Conservation (phyloP, 2,888 invertebrate genomes). For the Cheilosia grossa region DNA sequence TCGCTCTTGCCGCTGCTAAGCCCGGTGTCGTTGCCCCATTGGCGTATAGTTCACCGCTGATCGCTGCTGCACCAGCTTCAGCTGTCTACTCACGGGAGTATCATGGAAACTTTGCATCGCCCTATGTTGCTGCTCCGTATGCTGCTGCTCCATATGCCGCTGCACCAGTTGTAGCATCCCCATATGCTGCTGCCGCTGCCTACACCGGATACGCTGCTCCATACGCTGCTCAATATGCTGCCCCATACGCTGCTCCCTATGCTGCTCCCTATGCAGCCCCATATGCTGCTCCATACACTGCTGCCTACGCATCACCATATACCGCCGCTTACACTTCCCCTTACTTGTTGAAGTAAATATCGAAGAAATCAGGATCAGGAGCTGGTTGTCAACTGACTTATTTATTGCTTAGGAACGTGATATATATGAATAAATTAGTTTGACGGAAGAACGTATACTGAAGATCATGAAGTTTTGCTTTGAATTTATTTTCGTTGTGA, state of each 20-base stretch:
- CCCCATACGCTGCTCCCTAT: conserved; percentile 85
- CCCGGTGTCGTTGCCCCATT: conserved; percentile 80
- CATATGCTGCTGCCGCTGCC: conserved; percentile 76
- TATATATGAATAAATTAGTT: conserved; percentile 43
- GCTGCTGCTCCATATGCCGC: conserved; percentile 77
- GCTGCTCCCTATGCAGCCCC: conserved; percentile 81
- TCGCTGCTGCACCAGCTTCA: conserved; percentile 82
- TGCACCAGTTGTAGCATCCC: conserved; percentile 60
- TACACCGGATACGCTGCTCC: conserved; percentile 73
- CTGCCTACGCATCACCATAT: conserved; percentile 76
- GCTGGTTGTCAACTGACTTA: background rate
- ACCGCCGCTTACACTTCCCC: conserved; percentile 78
- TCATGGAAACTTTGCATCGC: conserved; percentile 84
- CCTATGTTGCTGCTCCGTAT: conserved; percentile 78
- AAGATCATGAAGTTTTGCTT: conserved; percentile 1
- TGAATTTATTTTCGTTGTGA: background rate
- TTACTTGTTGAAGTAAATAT: conserved; percentile 67
- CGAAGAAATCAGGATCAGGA: background rate
- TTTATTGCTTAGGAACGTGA: background rate
- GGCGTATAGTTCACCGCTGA: conserved; percentile 82
- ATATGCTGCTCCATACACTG: conserved; percentile 76
- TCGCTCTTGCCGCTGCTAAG: conserved; percentile 80
- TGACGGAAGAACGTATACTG: conserved; percentile 28
- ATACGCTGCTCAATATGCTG: conserved; percentile 79
- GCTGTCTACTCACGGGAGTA: conserved; percentile 85